Evolutionary conservation across 2,113 vertebrate species (phyloP), one percentile per base, ranked within the genome.

Genomic region (Phrynosoma blainvillii): DNA sequence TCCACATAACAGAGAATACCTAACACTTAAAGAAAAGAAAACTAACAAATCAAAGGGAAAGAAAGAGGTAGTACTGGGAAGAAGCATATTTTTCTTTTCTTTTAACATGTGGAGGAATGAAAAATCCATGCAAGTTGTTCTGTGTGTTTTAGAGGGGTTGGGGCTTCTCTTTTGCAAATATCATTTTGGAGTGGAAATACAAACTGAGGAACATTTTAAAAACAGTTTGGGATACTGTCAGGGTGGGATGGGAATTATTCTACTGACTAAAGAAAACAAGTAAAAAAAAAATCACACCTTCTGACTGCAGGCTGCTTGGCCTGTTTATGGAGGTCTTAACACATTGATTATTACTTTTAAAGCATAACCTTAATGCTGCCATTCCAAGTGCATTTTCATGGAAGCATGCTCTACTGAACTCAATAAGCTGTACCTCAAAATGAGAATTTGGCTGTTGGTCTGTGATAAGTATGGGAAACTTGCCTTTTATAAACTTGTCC

Each of bases 41-140:
- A 56, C 27, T 27, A 86, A 87, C 82, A 93, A 91, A 90, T 89
- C 90, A 87, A 94, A 68, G 1, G 59, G 59, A 78, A 1, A 36
- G 21, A 40, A 23, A 11, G 40, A 11, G 79, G 81, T 90, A 47
- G 90, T 84, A 27, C 23, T 47, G 86, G 94, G 89, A 82, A 59
- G n/a, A 90, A 3, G 87, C 87, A 56, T 1, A 1, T 7, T 79
- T 74, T 92, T 94, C 90, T 94, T 65, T 87, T 80, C 96, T 95
- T 93, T 93, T 11, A 59, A 95, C 90, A 94, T 25, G 30, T 59
- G 12, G 56, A 66, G 27, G 14, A 76, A 27, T 54, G 30, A 82
- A 75, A 81, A 23, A 66, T 66, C 25, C 2, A 8, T 87, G 21
- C 68, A 47, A n/a, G 11, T n/a, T 16, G 27, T 68, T 47, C 40